phyloP scores from a whole-genome alignment of 2,113 vertebrate species.

The Hyla sarda region DNA sequence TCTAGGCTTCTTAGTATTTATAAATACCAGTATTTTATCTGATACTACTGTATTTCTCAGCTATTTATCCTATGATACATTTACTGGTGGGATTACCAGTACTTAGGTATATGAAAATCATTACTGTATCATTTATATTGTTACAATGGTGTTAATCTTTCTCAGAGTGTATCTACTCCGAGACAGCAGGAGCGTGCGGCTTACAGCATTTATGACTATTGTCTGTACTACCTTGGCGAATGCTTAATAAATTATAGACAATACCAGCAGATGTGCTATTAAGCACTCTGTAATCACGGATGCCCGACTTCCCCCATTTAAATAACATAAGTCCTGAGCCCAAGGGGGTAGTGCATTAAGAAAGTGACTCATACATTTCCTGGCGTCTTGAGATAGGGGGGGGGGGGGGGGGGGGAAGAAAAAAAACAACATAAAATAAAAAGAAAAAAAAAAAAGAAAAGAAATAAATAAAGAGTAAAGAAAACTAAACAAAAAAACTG shows the following conservation, averaged over 20 bases:
- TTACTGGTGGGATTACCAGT: not conserved
- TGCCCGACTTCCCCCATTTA: slow-evolving; percentile 55
- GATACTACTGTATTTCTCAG: not conserved
- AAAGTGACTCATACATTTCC: slow-evolving; percentile 56
- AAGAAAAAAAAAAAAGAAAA: slow-evolving; percentile 1
- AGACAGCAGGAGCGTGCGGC: slow-evolving; percentile 56
- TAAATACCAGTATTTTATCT: not conserved
- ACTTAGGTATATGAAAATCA: not conserved
- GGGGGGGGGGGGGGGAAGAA: no score
- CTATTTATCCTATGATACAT: not conserved
- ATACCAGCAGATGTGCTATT: slow-evolving; percentile 60
- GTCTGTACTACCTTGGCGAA: slow-evolving; percentile 62
- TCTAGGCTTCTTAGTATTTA: no score
- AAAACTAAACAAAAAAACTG: slow-evolving; percentile 8
- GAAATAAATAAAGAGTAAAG: not conserved
- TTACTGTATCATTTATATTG: slow-evolving; percentile 19
- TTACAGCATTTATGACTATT: slow-evolving; percentile 63
- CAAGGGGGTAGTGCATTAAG: slow-evolving; percentile 60
- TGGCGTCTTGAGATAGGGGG: slow-evolving; percentile 59
- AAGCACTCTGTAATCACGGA: slow-evolving; percentile 60
- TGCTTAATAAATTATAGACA: slow-evolving; percentile 62
- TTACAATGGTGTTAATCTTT: slow-evolving; percentile 32
- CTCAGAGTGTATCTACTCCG: not conserved
- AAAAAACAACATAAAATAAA: not conserved
- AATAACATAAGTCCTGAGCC: slow-evolving; percentile 53